Conservation (phyloP, 1,140 invertebrate genomes). For the Psix sp. region DNA sequence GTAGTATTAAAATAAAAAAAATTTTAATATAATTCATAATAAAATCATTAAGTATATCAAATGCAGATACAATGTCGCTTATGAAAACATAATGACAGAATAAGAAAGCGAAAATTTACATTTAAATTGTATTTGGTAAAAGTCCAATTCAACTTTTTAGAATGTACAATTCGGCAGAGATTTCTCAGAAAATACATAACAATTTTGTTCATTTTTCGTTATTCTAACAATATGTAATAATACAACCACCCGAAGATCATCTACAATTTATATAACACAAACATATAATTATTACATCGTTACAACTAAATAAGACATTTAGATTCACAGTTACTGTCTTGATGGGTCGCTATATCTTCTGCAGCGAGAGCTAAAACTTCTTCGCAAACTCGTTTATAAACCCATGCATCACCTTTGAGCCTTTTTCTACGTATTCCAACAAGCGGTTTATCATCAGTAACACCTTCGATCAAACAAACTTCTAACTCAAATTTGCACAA, state of each 20-base stretch:
- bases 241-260: slow-evolving; percentile 4
- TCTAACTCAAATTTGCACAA: slow-evolving; percentile 87
- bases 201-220: slow-evolving; percentile 8
- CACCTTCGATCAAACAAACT: slow-evolving; percentile 81
- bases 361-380: slow-evolving; percentile 83
- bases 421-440: slow-evolving; percentile 87
- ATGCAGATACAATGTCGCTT: too few relatives aligned
- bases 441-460: slow-evolving; percentile 69
- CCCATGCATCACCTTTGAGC: slow-evolving; percentile 89
- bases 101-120: too few relatives aligned
- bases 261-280: slow-evolving; percentile 4
- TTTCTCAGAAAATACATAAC: too few relatives aligned
- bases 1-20: too few relatives aligned
- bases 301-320: slow-evolving; percentile 68
- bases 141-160: too few relatives aligned
- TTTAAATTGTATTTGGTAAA: too few relatives aligned
- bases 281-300: too few relatives aligned
- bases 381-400: slow-evolving; percentile 91
- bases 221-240: too few relatives aligned
- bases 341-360: slow-evolving; percentile 64
- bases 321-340: slow-evolving; percentile 61
- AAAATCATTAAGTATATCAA: too few relatives aligned
- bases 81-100: too few relatives aligned
- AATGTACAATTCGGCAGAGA: neutral
- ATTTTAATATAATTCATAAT: too few relatives aligned